These are phyloP conservation scores for Drosophila prosaltans DNA, from an alignment of 1,140 invertebrate species.

Conservation along the genomic window DNA sequence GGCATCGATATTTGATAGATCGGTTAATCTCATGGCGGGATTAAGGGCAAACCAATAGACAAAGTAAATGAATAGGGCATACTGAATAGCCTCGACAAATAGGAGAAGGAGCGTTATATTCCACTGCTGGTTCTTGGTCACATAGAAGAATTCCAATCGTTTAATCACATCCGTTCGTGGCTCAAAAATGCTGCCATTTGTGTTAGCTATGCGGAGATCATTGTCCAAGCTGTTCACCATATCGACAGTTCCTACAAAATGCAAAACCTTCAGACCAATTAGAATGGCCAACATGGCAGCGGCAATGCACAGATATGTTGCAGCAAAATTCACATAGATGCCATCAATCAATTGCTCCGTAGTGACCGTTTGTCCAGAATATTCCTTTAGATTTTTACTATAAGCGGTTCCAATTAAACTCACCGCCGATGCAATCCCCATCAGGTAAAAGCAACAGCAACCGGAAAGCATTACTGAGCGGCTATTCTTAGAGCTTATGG, in stretches of 20 bases:
- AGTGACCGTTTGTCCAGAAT: slow-evolving; percentile 37
- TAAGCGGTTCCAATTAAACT: slow-evolving; percentile 67
- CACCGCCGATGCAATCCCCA: slow-evolving; percentile 70
- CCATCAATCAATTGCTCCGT: slow-evolving; percentile 63
- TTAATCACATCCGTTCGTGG: slow-evolving; percentile 67
- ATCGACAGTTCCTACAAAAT: slow-evolving; percentile 69
- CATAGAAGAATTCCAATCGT: slow-evolving; percentile 76
- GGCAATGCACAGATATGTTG: slow-evolving; percentile 66
- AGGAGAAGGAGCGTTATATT: slow-evolving; percentile 67
- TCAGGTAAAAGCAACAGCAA: slow-evolving; percentile 69
- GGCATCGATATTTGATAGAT: slow-evolving; percentile 51
- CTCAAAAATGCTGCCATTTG: slow-evolving; percentile 75
- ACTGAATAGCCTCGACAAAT: slow-evolving; percentile 74
- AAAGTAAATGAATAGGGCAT: slow-evolving; percentile 72
- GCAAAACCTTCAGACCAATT: slow-evolving; percentile 69
- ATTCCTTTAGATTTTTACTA: slow-evolving; percentile 50
- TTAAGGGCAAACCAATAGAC: slow-evolving; percentile 77
- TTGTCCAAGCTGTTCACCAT: slow-evolving; percentile 73
- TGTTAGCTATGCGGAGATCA: slow-evolving; percentile 73
- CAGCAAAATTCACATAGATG: slow-evolving; percentile 75
- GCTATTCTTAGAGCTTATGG: slow-evolving; percentile 58
- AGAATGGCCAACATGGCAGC: slow-evolving; percentile 58
- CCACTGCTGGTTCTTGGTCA: slow-evolving; percentile 79
- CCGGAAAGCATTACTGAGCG: slow-evolving; percentile 65
- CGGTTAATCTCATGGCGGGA: slow-evolving; percentile 51